These are phyloP conservation scores for Neofelis nebulosa DNA, from an alignment of 2,113 vertebrate genomes.

Conservation along the genomic window DNA sequence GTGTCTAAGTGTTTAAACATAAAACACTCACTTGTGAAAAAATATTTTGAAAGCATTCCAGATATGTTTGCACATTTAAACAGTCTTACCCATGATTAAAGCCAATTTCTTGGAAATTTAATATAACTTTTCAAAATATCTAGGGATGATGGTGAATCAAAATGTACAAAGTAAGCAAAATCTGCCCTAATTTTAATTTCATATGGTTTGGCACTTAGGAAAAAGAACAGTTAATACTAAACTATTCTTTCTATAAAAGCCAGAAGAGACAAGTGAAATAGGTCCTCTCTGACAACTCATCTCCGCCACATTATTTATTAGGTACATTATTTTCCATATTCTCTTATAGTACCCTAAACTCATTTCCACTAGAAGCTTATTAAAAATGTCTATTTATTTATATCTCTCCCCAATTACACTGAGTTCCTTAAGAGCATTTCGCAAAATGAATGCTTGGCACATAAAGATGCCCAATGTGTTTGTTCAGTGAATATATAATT, in stretches of 20 bases:
- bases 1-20: slow-evolving; percentile 22
- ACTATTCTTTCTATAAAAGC: neutral
- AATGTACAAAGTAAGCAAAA: slow-evolving; percentile 1
- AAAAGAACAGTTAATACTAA: slow-evolving; percentile 35
- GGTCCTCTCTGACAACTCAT: neutral
- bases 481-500: neutral
- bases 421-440: neutral
- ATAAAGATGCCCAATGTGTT: neutral
- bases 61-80: neutral
- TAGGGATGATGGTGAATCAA: neutral
- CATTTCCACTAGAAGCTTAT: neutral
- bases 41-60: slow-evolving; percentile 34
- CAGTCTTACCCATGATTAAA: neutral
- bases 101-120: slow-evolving; percentile 16
- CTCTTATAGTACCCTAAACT: neutral
- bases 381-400: neutral
- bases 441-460: neutral
- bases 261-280: neutral
- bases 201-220: neutral
- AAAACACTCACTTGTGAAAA: slow-evolving; percentile 28
- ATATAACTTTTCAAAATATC: slow-evolving; percentile 25
- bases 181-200: neutral
- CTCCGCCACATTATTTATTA: neutral
- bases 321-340: neutral
- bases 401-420: neutral